Percentiles rank a stretch among this genome's conserved stretches.
phyloP scores from a whole-genome alignment of 53 echinoderm and acorn worm species.

The Echinometra lucunter region DNA sequence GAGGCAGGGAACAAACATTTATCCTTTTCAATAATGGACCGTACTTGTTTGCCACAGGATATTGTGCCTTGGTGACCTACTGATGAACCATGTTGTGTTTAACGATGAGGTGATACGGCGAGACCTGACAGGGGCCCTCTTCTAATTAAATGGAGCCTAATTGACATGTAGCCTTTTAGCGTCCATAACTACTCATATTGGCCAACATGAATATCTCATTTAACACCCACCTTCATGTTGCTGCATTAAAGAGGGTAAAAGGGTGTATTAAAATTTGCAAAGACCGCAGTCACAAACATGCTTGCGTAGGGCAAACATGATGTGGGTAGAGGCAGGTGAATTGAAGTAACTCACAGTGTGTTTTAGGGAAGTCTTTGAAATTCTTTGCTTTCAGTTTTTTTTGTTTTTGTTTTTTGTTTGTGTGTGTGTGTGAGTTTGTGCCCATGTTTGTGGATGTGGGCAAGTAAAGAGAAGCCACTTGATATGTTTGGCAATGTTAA shows the following conservation, averaged over 20 bases:
- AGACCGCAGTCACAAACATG: background rate
- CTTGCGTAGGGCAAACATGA: background rate
- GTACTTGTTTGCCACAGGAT: too few relatives aligned
- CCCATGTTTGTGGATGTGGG: background rate
- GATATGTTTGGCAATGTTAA: too few relatives aligned
- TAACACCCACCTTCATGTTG: background rate
- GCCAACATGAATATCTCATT: background rate
- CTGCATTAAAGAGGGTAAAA: background rate
- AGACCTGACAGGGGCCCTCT: conserved; percentile 1
- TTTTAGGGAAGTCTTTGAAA: background rate
- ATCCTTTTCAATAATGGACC: background rate
- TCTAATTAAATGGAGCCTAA: conserved; percentile 12
- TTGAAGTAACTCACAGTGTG: background rate
- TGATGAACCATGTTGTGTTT: background rate
- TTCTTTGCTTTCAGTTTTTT: too few relatives aligned
- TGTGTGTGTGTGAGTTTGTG: too few relatives aligned
- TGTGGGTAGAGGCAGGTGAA: background rate
- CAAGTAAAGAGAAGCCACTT: background rate
- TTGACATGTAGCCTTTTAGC: conserved; percentile 25
- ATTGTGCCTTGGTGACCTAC: too few relatives aligned
- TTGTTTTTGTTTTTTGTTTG: too few relatives aligned
- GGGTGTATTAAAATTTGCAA: background rate
- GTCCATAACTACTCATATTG: background rate
- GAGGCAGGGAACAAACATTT: too few relatives aligned
- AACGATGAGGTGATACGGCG: conserved; percentile 1